These are phyloP conservation scores for Podargus strigoides DNA, from an alignment of 2,797 vertebrate genomes.

Conservation along the genomic window DNA sequence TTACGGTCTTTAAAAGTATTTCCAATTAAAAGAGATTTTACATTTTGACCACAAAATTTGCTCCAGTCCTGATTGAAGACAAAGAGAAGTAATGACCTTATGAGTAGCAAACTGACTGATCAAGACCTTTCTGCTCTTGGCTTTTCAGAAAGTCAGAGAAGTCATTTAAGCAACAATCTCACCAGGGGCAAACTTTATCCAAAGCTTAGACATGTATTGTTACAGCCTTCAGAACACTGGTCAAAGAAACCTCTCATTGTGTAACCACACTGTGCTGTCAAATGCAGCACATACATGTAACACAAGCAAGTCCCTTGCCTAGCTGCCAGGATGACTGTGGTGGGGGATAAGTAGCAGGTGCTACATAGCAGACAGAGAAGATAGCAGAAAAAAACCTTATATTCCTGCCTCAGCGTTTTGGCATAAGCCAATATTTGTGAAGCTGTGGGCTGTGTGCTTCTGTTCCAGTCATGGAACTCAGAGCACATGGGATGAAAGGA, in stretches of 20 bases:
- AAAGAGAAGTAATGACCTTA: not conserved
- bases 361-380: not conserved
- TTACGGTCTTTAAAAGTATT: not conserved
- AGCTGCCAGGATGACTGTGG: not conserved
- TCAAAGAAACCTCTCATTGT: not conserved
- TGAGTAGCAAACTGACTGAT: not conserved
- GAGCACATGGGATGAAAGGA: not conserved
- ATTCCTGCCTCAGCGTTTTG: not conserved
- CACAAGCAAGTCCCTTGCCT: not conserved
- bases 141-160: not conserved
- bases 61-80: not conserved
- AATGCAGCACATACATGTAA: rapidly evolving
- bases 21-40: not conserved
- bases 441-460: not conserved
- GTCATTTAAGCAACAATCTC: not conserved
- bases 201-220: not conserved
- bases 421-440: not conserved
- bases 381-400: not conserved
- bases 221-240: not conserved
- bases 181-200: not conserved
- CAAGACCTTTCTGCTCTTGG: not conserved
- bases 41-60: not conserved
- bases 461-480: not conserved
- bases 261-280: not conserved
- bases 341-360: rapidly evolving